Percentiles rank a stretch among this genome's conserved stretches.
phyloP scores from a whole-genome alignment of 2,797 vertebrate genomes.

The Megaceryle alcyon region DNA sequence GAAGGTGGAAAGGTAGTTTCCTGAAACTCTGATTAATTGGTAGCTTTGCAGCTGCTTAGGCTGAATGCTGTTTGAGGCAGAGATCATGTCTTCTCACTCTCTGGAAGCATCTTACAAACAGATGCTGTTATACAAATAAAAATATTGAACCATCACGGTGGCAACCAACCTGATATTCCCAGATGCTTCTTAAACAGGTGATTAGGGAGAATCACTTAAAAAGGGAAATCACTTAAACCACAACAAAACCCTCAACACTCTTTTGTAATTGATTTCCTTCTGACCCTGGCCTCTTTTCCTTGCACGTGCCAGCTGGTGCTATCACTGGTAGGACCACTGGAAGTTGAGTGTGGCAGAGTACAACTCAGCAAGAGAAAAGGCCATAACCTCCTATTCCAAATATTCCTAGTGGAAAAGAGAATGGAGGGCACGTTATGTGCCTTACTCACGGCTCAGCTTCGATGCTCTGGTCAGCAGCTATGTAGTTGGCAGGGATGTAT shows the following conservation, averaged over 20 bases:
- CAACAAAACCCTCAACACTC: not conserved
- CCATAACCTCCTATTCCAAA: not conserved
- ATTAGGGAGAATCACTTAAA: not conserved
- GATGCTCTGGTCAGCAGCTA: constrained; percentile 87
- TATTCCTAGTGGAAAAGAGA: not conserved
- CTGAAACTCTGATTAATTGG: not conserved
- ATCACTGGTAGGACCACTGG: not conserved
- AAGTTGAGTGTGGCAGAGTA: not conserved
- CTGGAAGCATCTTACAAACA: not conserved
- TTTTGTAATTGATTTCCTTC: not conserved
- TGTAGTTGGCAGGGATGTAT: constrained; percentile 93
- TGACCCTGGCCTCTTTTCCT: fast-evolving
- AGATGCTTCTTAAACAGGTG: not conserved
- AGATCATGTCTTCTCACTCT: not conserved
- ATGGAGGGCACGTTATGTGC: fast-evolving
- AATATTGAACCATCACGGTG: not conserved
- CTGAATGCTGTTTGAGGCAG: not conserved
- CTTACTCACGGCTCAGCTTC: constrained; percentile 91
- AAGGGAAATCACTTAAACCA: not conserved
- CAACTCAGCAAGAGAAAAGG: not conserved
- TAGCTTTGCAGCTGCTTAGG: not conserved
- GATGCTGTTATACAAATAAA: not conserved
- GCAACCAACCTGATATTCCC: not conserved
- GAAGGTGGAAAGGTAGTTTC: not conserved
- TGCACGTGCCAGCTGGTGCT: fast-evolving